A percentile compares a stretch with the other conserved stretches of the same genome.
phyloP scores from a whole-genome alignment of 2,113 vertebrate genomes.

The Xiphophorus hellerii region DNA sequence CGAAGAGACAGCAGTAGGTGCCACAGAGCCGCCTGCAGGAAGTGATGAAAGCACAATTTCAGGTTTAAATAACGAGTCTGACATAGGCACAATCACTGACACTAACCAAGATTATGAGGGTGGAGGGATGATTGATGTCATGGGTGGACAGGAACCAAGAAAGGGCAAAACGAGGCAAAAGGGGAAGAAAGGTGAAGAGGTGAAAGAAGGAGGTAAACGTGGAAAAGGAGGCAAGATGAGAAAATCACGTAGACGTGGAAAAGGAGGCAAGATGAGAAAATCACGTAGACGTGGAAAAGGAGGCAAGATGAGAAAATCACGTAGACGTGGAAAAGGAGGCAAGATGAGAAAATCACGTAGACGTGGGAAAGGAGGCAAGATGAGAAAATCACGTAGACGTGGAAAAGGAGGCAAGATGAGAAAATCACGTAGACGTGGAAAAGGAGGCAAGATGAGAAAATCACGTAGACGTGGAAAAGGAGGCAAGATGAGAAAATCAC shows the following conservation, averaged over 20 bases:
- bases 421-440: background rate
- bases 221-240: rapidly evolving
- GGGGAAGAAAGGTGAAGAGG: background rate
- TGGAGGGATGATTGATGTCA: too few relatives aligned
- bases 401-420: background rate
- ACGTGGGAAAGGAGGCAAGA: background rate
- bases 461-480: background rate
- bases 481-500: background rate
- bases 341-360: rapidly evolving
- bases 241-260: rapidly evolving
- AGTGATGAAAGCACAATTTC: background rate
- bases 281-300: background rate
- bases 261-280: background rate
- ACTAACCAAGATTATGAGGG: too few relatives aligned
- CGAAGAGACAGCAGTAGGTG: background rate
- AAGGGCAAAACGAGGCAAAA: background rate
- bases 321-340: background rate
- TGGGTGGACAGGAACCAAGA: background rate
- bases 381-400: background rate
- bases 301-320: background rate
- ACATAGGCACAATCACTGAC: too few relatives aligned
- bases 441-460: background rate
- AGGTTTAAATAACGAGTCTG: too few relatives aligned
- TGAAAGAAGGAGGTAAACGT: rapidly evolving
- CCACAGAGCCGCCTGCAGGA: background rate